These are phyloP conservation scores for Hydrozoanthus tunicans DNA, from an alignment of 64 coral and sea anemone species.

Conservation along the genomic window DNA sequence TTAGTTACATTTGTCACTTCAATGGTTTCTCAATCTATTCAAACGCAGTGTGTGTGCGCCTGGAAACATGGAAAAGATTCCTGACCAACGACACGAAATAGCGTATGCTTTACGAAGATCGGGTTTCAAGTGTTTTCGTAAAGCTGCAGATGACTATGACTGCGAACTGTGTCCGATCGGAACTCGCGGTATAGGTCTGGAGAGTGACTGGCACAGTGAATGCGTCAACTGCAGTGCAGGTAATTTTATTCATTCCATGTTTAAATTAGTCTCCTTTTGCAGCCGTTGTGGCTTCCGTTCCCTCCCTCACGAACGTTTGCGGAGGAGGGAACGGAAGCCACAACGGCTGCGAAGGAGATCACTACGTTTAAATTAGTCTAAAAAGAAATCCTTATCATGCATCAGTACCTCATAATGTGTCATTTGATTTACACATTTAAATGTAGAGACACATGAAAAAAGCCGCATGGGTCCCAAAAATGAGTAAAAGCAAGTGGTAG, in stretches of 20 bases:
- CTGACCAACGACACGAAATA: slow-evolving; percentile 27
- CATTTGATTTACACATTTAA: too few species aligned
- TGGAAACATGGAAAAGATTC: slow-evolving; percentile 3
- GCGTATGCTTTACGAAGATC: slow-evolving; percentile 21
- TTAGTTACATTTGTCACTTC: neutral
- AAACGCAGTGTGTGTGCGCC: slow-evolving; percentile 41
- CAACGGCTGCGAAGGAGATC: too few species aligned
- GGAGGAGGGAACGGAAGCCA: too few species aligned
- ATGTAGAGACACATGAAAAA: too few species aligned
- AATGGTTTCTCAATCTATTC: neutral
- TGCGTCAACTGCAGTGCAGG: slow-evolving; percentile 37
- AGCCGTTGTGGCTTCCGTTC: too few species aligned
- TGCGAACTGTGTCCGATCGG: slow-evolving; percentile 41
- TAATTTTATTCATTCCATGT: neutral
- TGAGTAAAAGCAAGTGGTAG: too few species aligned
- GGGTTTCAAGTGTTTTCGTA: slow-evolving; percentile 1
- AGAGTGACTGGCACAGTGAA: neutral
- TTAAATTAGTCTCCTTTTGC: neutral
- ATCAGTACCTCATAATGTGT: too few species aligned
- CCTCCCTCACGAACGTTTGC: too few species aligned
- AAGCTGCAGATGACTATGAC: slow-evolving; percentile 34
- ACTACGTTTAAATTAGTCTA: too few species aligned
- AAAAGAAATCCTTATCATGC: too few species aligned
- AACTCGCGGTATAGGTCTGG: neutral
- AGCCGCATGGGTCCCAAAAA: too few species aligned